phyloP scores from a whole-genome alignment of 2,797 vertebrate genomes.

The Takifugu ocellatus region DNA sequence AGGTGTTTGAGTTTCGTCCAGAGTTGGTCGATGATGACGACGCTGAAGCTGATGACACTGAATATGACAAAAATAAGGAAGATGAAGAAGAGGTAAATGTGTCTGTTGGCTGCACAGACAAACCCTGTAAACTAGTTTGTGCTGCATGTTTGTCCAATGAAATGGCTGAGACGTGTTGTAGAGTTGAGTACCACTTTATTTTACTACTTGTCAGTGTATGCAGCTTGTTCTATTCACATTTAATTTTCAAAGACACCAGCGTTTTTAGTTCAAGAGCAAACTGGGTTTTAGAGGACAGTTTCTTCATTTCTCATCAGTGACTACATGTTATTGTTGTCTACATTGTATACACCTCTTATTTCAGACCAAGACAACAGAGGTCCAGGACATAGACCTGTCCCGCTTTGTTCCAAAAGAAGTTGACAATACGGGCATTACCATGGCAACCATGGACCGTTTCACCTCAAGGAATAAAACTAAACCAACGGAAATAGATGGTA shows the following conservation, averaged over 20 bases:
- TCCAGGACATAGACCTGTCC: conserved; percentile 91
- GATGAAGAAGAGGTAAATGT: conserved; percentile 37
- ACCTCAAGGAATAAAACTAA: conserved; percentile 60
- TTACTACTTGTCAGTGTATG: too few species aligned
- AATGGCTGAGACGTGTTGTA: too few species aligned
- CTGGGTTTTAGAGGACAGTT: too few species aligned
- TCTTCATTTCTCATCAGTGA: not conserved
- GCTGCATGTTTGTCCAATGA: too few species aligned
- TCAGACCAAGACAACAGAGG: conserved; percentile 62
- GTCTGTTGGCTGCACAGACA: not conserved
- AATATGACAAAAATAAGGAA: conserved; percentile 63
- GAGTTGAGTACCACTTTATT: too few species aligned
- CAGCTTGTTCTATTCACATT: too few species aligned
- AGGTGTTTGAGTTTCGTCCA: conserved; percentile 96
- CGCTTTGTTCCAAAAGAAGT: conserved; percentile 91
- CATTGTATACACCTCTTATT: not conserved
- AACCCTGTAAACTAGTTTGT: too few species aligned
- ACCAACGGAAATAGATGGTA: conserved; percentile 72
- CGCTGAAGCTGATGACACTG: conserved; percentile 89
- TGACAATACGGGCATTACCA: conserved; percentile 89
- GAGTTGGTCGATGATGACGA: conserved; percentile 93
- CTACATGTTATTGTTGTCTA: not conserved
- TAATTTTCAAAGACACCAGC: too few species aligned
- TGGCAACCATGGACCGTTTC: conserved; percentile 89
- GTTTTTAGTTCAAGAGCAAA: too few species aligned